Base-by-base conservation (phyloP, 2,888 invertebrate species). In the Epinotia ramella region DNA sequence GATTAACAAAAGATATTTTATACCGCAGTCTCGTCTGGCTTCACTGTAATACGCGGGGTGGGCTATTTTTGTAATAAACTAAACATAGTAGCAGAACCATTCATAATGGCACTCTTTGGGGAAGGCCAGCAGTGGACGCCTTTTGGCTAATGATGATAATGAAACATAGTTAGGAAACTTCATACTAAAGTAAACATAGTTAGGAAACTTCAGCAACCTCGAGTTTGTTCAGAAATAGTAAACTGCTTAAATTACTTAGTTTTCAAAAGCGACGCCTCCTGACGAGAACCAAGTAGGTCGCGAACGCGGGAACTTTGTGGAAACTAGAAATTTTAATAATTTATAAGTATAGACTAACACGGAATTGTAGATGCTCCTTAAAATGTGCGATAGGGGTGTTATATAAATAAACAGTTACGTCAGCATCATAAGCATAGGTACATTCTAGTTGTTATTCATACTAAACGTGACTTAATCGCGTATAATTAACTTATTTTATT, bases 181-280 rank as follows among this genome's bases (percentile, higher is more conserved):
- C 24, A 24, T 56, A 16, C 0, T 11, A 18, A 5, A 56, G 18
- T 56, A 20, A n/a, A 18, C 11, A 56, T 56, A 56, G 56, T 56
- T n/a, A 9, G 18, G n/a, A 56, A 56, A 18, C 18, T 65, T 2
- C 13, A 13, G 24, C 49, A 49, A 16, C 24, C 65, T 49, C 65
- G 16, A 24, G 24, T 49, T 49, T 16, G 24, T 16, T 24, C 16
- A 24, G 65, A 49, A 49, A 65, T 65, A 65, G 65, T 65, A 20
- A 65, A 28, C n/a, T 53, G 66, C 66, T n/a, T 66, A 66, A 53
- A 66, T 66, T 66, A 53, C 24, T 66, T 11, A 66, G 66, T 49
- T 63, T 53, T 53, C 53, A 66, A 66, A 20, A 53, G 53, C 49
- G 24, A 53, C 65, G 65, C 66, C 66, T 66, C 53, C 49, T 49